Conservation (phyloP, 2,888 invertebrate species). For the Tanypteryx hageni region DNA sequence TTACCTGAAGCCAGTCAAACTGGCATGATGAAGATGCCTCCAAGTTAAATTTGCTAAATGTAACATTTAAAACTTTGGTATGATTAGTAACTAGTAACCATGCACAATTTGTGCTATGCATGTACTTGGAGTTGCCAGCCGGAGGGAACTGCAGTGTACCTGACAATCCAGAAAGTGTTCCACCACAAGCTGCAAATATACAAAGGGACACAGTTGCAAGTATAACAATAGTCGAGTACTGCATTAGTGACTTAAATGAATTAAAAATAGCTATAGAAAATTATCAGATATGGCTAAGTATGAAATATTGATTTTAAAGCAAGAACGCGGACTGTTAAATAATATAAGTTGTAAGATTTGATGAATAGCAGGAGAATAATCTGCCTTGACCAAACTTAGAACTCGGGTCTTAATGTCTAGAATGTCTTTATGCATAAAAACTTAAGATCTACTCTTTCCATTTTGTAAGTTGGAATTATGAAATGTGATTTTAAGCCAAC, state of each 20-base stretch:
- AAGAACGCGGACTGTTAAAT: too few relatives aligned
- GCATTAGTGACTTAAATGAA: background rate
- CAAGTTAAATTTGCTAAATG: conserved; percentile 86
- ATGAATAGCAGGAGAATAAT: too few relatives aligned
- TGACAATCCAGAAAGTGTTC: conserved; percentile 74
- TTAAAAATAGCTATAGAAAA: background rate
- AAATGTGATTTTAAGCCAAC: conserved; percentile 69
- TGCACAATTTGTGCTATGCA: conserved; percentile 83
- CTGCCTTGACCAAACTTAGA: background rate
- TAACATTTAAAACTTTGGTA: conserved; percentile 86
- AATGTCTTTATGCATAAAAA: background rate
- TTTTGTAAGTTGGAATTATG: background rate
- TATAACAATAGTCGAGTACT: conserved; percentile 70
- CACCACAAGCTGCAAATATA: conserved; percentile 80
- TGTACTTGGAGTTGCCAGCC: conserved; percentile 50
- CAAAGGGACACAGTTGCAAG: conserved; percentile 73
- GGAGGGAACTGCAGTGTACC: conserved; percentile 83
- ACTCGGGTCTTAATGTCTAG: too few relatives aligned
- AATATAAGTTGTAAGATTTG: too few relatives aligned
- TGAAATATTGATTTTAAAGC: too few relatives aligned
- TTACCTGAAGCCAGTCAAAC: conserved; percentile 82
- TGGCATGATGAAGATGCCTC: conserved; percentile 81
- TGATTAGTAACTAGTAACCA: conserved; percentile 86
- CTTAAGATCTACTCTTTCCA: background rate
- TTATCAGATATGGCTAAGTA: background rate